Evolutionary conservation across 2,113 vertebrate genomes (phyloP).

Genomic region (Phainopepla nitens): DNA sequence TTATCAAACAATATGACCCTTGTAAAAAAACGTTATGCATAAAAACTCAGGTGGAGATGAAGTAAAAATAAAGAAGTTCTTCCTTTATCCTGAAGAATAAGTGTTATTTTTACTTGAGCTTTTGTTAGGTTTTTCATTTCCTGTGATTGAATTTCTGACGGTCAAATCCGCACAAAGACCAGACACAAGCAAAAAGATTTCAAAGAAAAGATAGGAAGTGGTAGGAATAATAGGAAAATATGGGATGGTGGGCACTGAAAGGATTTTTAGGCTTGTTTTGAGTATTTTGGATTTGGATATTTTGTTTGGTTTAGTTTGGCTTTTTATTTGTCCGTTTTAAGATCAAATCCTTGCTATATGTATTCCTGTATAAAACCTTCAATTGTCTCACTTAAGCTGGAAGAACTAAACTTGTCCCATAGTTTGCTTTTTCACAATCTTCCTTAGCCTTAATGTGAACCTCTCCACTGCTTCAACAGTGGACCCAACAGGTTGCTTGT

Average conservation of each 20-base stretch:
- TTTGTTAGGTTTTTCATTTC: neutral
- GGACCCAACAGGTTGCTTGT: neutral
- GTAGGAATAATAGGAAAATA: neutral
- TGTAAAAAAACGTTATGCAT: neutral
- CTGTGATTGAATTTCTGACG: neutral
- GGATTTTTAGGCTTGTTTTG: neutral
- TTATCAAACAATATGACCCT: neutral
- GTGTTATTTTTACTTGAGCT: neutral
- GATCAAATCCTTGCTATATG: neutral
- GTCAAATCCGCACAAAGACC: neutral
- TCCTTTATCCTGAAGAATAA: neutral
- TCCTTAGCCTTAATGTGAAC: neutral
- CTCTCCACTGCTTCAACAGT: neutral
- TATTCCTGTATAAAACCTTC: neutral
- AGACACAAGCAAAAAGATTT: neutral
- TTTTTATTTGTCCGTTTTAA: neutral
- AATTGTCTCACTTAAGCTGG: accelerated
- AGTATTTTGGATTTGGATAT: neutral
- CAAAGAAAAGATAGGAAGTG: neutral
- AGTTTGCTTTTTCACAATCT: neutral
- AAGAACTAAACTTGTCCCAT: neutral
- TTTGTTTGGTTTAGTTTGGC: neutral
- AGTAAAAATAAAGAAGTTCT: neutral
- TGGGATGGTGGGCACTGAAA: neutral
- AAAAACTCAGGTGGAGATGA: neutral